A percentile compares a stretch with the other conserved stretches of the same genome.
Conservation (phyloP, 2,113 vertebrate genomes). For the Suricata suricatta region DNA sequence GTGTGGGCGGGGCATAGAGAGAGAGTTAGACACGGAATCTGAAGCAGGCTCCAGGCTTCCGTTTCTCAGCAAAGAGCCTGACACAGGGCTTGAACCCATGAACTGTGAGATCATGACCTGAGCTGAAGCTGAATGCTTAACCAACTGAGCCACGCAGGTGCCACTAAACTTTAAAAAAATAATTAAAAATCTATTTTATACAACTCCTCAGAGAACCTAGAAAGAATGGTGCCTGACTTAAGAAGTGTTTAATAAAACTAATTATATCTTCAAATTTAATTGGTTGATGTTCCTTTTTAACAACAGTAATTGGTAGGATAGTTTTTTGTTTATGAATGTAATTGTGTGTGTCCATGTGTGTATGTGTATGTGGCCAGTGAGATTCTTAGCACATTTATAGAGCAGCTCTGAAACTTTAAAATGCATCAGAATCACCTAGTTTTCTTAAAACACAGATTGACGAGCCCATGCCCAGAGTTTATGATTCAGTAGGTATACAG, state of each 20-base stretch:
- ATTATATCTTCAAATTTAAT: neutral
- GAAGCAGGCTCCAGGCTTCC: too few species aligned
- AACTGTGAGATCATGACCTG: too few species aligned
- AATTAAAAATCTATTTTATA: neutral
- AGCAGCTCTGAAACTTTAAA: neutral
- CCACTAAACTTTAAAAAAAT: too few species aligned
- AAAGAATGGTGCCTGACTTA: neutral
- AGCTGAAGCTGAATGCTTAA: too few species aligned
- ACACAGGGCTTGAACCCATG: too few species aligned
- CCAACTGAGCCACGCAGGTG: too few species aligned
- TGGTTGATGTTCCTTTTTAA: neutral
- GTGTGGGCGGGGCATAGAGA: too few species aligned
- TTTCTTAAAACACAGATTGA: neutral
- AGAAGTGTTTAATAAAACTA: neutral
- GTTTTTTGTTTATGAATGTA: neutral
- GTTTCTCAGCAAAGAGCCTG: too few species aligned
- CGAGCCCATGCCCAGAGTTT: neutral
- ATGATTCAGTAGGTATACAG: neutral
- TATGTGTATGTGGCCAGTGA: neutral
- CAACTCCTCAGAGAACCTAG: neutral
- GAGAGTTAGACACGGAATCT: too few species aligned
- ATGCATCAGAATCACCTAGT: neutral
- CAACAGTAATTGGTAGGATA: neutral
- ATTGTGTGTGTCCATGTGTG: neutral
- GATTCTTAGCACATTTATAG: neutral